A percentile compares a stretch with the other conserved stretches of the same genome.
phyloP scores from a whole-genome alignment of 2,113 vertebrate genomes.

The Nerophis ophidion region DNA sequence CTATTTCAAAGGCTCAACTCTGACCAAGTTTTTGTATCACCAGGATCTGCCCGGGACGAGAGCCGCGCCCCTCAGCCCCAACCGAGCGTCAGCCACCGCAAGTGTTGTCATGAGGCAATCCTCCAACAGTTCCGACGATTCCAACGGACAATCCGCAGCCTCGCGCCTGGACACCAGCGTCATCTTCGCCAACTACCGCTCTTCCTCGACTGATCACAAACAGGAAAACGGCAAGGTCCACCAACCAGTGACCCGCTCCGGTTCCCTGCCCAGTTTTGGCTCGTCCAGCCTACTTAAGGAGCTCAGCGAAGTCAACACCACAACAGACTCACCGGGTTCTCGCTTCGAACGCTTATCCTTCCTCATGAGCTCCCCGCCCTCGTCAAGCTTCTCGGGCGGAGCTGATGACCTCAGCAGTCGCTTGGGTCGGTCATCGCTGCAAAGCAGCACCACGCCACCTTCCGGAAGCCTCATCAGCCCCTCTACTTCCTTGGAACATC shows the following conservation, averaged over 20 bases:
- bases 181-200: conserved; percentile 70
- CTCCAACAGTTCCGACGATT: conserved; percentile 35
- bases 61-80: background rate
- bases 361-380: conserved; percentile 39
- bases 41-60: conserved; percentile 12
- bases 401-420: conserved; percentile 16
- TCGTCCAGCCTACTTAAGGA: conserved; percentile 6
- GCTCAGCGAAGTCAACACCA: background rate
- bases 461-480: conserved; percentile 40
- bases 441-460: conserved; percentile 11
- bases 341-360: conserved; percentile 58
- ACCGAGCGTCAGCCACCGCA: conserved; percentile 13
- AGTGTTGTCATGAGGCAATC: conserved; percentile 55
- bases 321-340: background rate
- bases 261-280: conserved; percentile 51
- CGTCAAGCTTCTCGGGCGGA: conserved; percentile 34
- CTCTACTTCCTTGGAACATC: conserved; percentile 37
- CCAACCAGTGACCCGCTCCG: conserved; percentile 27
- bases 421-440: conserved; percentile 28
- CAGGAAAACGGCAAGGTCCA: conserved; percentile 36
- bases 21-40: background rate
- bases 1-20: background rate
- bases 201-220: conserved; percentile 20
- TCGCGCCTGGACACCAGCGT: conserved; percentile 84
- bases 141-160: conserved; percentile 45